Percentiles rank a stretch among this genome's conserved stretches.
phyloP scores from a whole-genome alignment of 2,888 invertebrate species.

The Arge pagana region DNA sequence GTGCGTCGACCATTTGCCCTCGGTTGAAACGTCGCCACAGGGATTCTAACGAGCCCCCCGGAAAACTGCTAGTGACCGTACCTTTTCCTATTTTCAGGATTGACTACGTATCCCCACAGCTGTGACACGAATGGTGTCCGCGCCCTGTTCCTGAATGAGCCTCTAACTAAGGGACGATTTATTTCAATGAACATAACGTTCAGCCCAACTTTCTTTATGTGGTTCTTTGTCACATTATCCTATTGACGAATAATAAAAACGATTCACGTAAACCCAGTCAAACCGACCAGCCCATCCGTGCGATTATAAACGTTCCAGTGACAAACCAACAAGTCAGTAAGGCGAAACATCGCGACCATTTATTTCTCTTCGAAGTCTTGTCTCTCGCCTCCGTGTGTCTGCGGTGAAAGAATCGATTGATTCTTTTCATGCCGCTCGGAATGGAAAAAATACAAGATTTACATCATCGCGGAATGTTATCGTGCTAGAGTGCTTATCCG shows the following conservation, averaged over 20 bases:
- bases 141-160: conserved; percentile 12
- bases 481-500: too few species aligned
- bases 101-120: too few species aligned
- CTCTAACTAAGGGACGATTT: conserved; percentile 16
- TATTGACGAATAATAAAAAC: conserved; percentile 10
- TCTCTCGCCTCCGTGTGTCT: too few species aligned
- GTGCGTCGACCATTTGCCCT: conserved; percentile 5
- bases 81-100: conserved; percentile 8
- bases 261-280: conserved; percentile 1
- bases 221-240: conserved; percentile 12
- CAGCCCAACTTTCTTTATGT: conserved; percentile 9
- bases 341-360: too few species aligned
- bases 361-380: too few species aligned
- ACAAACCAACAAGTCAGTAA: too few species aligned
- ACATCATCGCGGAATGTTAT: too few species aligned
- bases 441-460: too few species aligned
- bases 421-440: too few species aligned
- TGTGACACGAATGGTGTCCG: background rate
- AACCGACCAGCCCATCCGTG: too few species aligned
- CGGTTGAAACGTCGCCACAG: conserved; percentile 17
- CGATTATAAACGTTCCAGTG: too few species aligned
- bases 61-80: conserved; percentile 10
- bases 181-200: conserved; percentile 19
- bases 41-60: conserved; percentile 17
- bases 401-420: too few species aligned